A percentile compares a stretch with the other conserved stretches of the same genome.
Conservation (phyloP, 2,113 vertebrate genomes). For the Morone saxatilis region DNA sequence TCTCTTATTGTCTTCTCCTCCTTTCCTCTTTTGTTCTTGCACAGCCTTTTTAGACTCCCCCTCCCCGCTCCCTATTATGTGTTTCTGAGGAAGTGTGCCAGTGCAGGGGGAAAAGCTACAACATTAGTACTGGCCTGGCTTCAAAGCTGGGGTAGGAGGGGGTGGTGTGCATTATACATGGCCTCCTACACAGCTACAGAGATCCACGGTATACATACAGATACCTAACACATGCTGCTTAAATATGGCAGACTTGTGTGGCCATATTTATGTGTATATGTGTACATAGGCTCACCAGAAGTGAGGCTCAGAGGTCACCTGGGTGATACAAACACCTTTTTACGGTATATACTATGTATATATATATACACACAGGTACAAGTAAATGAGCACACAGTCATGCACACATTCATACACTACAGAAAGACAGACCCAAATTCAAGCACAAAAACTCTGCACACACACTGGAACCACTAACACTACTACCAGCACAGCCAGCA, state of each 20-base stretch:
- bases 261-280: neutral
- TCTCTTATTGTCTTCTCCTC: slow-evolving; percentile 18
- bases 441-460: slow-evolving; percentile 2
- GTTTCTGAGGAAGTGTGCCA: slow-evolving; percentile 66
- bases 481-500: slow-evolving; percentile 5
- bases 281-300: neutral
- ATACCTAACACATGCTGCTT: slow-evolving; percentile 3
- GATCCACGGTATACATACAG: slow-evolving; percentile 37
- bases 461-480: slow-evolving; percentile 5
- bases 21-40: slow-evolving; percentile 15
- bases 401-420: neutral
- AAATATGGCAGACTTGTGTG: neutral
- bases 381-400: neutral
- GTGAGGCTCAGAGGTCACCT: too few relatives aligned
- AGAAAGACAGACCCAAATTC: neutral
- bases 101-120: slow-evolving; percentile 55
- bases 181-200: slow-evolving; percentile 68
- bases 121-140: slow-evolving; percentile 61
- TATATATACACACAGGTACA: neutral
- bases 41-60: slow-evolving; percentile 4
- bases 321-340: too few relatives aligned
- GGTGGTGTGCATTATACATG: slow-evolving; percentile 78
- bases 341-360: neutral
- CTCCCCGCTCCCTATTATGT: slow-evolving; percentile 33
- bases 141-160: slow-evolving; percentile 72